Percentiles rank a stretch among this genome's conserved stretches.
Conservation (phyloP, 2,113 vertebrate genomes). For the Silurus glanis region DNA sequence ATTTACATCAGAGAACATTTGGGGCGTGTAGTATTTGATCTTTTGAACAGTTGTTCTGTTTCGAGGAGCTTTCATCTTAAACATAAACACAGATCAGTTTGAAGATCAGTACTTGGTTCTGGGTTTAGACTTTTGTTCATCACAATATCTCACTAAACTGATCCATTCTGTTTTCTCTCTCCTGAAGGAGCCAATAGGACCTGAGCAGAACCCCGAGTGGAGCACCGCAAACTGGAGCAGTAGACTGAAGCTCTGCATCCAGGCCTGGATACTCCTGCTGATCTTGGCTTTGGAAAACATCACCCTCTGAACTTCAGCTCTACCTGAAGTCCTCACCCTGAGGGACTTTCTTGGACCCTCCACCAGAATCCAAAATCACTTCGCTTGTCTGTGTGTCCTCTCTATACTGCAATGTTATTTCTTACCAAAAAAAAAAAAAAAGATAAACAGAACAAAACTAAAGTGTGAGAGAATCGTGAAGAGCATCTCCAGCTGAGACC, state of each 20-base stretch:
- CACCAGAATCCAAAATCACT: constrained; percentile 24
- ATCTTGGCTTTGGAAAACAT: constrained; percentile 6
- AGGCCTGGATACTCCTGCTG: constrained; percentile 19
- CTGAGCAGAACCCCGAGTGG: constrained; percentile 1
- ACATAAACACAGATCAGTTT: too few relatives aligned
- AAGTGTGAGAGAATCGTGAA: background rate
- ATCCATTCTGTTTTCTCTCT: background rate
- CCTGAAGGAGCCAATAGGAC: background rate
- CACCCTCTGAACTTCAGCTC: constrained; percentile 18
- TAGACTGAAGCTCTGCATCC: background rate
- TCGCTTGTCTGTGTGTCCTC: constrained; percentile 36
- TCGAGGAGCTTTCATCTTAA: background rate
- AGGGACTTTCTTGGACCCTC: constrained; percentile 31
- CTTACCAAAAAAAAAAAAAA: background rate
- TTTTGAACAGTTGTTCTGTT: background rate
- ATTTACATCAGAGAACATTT: background rate
- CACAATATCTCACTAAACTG: background rate
- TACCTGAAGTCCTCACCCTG: constrained; percentile 10
- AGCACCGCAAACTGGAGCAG: background rate
- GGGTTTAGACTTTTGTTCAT: background rate
- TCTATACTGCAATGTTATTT: constrained; percentile 48
- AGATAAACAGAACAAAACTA: background rate
- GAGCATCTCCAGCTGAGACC: constrained; percentile 21
- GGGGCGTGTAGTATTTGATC: background rate
- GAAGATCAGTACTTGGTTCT: background rate